Percentiles rank a stretch among this genome's conserved stretches.
These are phyloP conservation scores for Romanomermis culicivorax DNA, from an alignment of 2,888 invertebrate genomes.

Conservation along the genomic window DNA sequence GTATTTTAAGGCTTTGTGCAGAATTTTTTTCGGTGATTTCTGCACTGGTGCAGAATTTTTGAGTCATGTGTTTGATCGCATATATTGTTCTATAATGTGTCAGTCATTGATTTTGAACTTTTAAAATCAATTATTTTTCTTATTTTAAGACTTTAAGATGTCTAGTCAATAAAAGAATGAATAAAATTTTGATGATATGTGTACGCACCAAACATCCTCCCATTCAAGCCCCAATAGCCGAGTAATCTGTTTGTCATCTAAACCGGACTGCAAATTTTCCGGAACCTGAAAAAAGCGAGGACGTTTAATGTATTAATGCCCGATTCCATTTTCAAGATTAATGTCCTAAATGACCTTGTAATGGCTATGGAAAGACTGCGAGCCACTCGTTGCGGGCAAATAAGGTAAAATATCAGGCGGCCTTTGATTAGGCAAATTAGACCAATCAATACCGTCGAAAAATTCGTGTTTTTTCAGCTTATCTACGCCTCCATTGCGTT, in stretches of 20 bases:
- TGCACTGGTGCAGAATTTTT: no score
- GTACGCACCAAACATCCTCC: no score
- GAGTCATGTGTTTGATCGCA: no score
- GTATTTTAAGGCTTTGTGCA: no score
- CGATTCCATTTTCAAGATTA: background rate
- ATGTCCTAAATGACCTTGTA: slow-evolving; percentile 30
- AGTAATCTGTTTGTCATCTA: slow-evolving; percentile 58
- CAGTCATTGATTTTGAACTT: no score
- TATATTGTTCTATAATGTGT: no score
- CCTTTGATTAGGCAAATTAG: slow-evolving; percentile 48
- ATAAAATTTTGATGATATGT: no score
- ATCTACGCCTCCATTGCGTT: slow-evolving; percentile 58
- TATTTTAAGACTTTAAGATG: no score
- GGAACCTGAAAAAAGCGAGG: slow-evolving; percentile 15
- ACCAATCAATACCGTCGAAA: slow-evolving; percentile 62
- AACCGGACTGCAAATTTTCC: slow-evolving; percentile 60
- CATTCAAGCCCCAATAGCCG: slow-evolving; percentile 51
- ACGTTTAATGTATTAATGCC: background rate
- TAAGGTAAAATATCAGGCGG: slow-evolving; percentile 64
- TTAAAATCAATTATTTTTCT: no score
- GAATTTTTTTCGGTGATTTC: no score
- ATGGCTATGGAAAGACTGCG: slow-evolving; percentile 44
- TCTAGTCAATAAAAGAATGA: no score
- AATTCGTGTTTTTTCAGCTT: slow-evolving; percentile 67
- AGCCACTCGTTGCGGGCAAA: slow-evolving; percentile 49